phyloP scores from a whole-genome alignment of 2,797 vertebrate species.

The Oryzias sinensis region DNA sequence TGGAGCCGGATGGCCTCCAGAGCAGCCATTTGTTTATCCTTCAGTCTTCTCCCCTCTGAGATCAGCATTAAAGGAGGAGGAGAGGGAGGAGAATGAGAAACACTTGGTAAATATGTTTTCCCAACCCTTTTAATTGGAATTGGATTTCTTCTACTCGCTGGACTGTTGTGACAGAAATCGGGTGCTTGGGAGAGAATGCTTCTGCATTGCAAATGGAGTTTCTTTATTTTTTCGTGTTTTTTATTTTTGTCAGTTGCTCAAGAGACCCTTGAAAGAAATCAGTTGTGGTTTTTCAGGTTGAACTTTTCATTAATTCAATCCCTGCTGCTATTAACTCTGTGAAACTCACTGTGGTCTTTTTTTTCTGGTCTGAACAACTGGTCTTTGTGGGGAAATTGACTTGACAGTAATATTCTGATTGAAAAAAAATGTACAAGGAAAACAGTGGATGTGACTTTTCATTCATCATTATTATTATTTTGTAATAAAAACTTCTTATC shows the following conservation, averaged over 20 bases:
- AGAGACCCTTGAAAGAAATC: constrained; percentile 57
- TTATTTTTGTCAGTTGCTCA: constrained; percentile 33
- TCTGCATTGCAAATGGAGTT: constrained; percentile 81
- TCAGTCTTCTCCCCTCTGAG: constrained; percentile 37
- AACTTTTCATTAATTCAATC: constrained; percentile 63
- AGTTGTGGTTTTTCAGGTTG: constrained; percentile 65
- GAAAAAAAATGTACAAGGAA: constrained; percentile 41
- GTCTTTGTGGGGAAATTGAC: constrained; percentile 44
- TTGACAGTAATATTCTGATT: constrained; percentile 55
- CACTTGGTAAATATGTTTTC: constrained; percentile 72
- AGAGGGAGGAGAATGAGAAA: constrained; percentile 24
- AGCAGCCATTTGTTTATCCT: constrained; percentile 52
- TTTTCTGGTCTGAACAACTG: constrained; percentile 48
- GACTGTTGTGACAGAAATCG: constrained; percentile 54
- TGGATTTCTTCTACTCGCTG: constrained; percentile 71
- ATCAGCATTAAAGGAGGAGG: constrained; percentile 23
- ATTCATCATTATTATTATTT: constrained; percentile 34
- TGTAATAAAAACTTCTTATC: neutral
- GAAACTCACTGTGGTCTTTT: constrained; percentile 39
- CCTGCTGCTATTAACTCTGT: constrained; percentile 55
- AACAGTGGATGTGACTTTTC: constrained; percentile 46
- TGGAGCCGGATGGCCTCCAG: constrained; percentile 44
- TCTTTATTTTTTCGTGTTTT: constrained; percentile 24
- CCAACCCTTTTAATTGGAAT: constrained; percentile 74
- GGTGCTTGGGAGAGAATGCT: constrained; percentile 43